phyloP scores from a whole-genome alignment of 2,113 vertebrate species.

The Serilophus lunatus region DNA sequence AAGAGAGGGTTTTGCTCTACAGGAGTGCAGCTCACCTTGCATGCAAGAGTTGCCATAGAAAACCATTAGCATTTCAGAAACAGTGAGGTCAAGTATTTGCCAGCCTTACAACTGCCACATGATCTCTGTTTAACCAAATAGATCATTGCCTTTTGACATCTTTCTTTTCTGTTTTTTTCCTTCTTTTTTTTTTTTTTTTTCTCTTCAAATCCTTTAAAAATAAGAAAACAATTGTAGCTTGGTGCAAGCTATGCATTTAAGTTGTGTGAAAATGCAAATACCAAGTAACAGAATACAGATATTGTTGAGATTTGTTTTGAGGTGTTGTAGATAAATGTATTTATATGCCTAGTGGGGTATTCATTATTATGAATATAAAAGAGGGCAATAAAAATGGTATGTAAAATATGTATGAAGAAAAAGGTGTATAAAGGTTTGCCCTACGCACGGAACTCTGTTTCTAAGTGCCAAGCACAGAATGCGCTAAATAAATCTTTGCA shows the following conservation, averaged over 20 bases:
- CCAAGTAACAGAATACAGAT: slow-evolving; percentile 80
- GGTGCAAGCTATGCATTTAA: slow-evolving; percentile 83
- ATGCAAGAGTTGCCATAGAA: slow-evolving; percentile 18
- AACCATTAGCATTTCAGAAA: slow-evolving; percentile 26
- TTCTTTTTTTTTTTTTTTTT: not conserved
- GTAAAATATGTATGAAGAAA: slow-evolving; percentile 85
- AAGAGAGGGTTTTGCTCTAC: not conserved
- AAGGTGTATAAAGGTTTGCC: slow-evolving; percentile 84
- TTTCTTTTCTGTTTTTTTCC: slow-evolving; percentile 12
- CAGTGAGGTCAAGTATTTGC: not conserved
- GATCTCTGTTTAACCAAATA: slow-evolving; percentile 58
- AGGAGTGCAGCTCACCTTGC: not conserved
- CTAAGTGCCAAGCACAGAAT: slow-evolving; percentile 93
- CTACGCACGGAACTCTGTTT: slow-evolving; percentile 89
- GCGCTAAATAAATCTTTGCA: slow-evolving; percentile 90
- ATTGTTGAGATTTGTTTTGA: slow-evolving; percentile 89
- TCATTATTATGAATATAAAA: slow-evolving; percentile 86
- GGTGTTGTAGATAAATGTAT: slow-evolving; percentile 97
- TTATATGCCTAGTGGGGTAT: slow-evolving; percentile 88
- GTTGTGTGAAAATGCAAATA: slow-evolving; percentile 88
- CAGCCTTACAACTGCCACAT: slow-evolving; percentile 7
- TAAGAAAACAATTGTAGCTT: slow-evolving; percentile 75
- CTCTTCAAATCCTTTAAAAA: slow-evolving; percentile 63
- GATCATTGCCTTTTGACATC: slow-evolving; percentile 69
- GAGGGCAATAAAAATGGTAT: slow-evolving; percentile 80